These are phyloP conservation scores for Archivesica marissinica DNA, from an alignment of 1,140 invertebrate genomes.

Conservation along the genomic window DNA sequence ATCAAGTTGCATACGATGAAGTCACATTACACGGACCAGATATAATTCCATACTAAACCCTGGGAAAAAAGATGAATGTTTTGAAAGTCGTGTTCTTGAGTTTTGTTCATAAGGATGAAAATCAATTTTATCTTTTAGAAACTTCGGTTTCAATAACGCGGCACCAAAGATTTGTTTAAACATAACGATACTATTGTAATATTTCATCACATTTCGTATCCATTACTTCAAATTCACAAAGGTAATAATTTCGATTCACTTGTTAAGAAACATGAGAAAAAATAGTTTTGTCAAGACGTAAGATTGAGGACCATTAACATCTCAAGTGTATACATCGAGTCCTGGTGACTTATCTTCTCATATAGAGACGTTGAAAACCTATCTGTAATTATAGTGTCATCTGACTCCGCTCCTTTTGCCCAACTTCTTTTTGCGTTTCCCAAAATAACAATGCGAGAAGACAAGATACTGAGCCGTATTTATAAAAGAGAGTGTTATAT, in stretches of 20 bases:
- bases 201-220: background rate
- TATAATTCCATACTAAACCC: too few species aligned
- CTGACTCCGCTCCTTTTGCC: background rate
- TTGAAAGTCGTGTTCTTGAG: background rate
- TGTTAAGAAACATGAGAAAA: background rate
- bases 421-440: conserved; percentile 4
- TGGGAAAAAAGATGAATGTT: too few species aligned
- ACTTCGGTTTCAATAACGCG: too few species aligned
- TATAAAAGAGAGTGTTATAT: too few species aligned
- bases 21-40: too few species aligned
- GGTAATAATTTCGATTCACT: conserved; percentile 12
- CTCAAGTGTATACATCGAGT: background rate
- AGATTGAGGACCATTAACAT: conserved; percentile 10
- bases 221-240: background rate
- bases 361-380: conserved; percentile 37
- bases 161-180: too few species aligned
- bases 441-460: background rate
- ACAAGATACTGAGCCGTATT: conserved; percentile 3
- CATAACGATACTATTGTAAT: background rate
- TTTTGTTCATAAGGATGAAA: background rate
- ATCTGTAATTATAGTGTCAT: conserved; percentile 32
- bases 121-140: too few species aligned
- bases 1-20: too few species aligned
- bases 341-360: background rate
- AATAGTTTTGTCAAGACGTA: conserved; percentile 29